Evolutionary conservation across 2,113 vertebrate species (phyloP).

Genomic region (Lycocorax pyrrhopterus): DNA sequence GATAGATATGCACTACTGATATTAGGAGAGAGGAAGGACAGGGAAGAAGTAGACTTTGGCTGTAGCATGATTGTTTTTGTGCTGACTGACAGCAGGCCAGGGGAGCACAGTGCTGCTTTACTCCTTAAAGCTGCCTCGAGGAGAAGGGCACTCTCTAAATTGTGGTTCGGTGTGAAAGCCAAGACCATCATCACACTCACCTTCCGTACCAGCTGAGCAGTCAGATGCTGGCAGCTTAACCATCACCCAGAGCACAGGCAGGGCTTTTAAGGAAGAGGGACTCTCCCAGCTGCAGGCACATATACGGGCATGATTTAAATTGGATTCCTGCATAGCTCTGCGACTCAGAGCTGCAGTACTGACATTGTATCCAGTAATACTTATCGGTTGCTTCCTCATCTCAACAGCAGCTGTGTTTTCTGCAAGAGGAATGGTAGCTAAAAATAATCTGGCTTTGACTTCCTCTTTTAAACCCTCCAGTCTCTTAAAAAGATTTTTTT

Average conservation of each 20-base stretch:
- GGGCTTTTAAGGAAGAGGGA: background rate
- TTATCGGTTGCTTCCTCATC: background rate
- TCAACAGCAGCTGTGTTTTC: constrained; percentile 52
- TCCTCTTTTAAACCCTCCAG: constrained; percentile 30
- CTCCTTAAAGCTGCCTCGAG: background rate
- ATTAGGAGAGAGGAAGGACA: background rate
- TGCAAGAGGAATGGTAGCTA: constrained; percentile 34
- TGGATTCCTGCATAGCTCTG: background rate
- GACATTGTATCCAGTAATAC: background rate
- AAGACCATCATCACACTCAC: background rate
- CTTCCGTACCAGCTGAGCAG: background rate
- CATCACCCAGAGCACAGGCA: background rate
- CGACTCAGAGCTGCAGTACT: background rate
- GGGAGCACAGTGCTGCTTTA: background rate
- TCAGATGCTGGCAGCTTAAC: background rate
- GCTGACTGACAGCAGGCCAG: background rate
- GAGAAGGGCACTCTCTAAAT: background rate
- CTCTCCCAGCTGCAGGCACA: background rate
- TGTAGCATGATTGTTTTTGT: background rate
- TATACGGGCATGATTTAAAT: background rate
- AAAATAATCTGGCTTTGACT: constrained; percentile 48
- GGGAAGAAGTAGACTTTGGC: background rate
- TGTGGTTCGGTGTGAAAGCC: background rate
- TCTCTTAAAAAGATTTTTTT: background rate
- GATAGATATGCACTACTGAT: background rate